These are phyloP conservation scores for Watsonalla cultraria DNA, from an alignment of 2,888 invertebrate genomes.

Conservation along the genomic window DNA sequence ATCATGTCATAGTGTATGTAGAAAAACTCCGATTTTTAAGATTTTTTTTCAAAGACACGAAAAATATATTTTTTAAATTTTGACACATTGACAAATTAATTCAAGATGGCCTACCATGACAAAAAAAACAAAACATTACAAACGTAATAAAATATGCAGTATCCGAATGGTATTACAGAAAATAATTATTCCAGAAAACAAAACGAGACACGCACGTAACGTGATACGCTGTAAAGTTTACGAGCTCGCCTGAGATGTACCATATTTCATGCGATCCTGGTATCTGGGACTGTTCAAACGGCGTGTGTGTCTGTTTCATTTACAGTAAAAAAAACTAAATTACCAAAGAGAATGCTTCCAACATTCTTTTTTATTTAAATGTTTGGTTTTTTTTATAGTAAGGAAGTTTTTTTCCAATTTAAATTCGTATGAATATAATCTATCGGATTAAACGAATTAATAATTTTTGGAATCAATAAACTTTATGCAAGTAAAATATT, in stretches of 20 bases:
- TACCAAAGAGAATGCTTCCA: not conserved
- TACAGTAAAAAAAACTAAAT: not conserved
- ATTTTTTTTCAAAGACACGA: no score
- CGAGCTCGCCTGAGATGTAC: slow-evolving; percentile 1
- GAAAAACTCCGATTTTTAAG: no score
- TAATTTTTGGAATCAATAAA: no score
- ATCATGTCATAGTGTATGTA: no score
- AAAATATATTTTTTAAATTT: no score
- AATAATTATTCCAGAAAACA: not conserved
- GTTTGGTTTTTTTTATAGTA: no score
- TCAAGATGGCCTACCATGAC: no score
- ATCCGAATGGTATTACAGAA: not conserved
- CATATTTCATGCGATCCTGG: slow-evolving; percentile 2
- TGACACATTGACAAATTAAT: not conserved
- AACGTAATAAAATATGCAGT: not conserved
- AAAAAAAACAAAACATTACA: no score
- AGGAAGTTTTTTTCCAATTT: no score
- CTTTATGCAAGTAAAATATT: no score
- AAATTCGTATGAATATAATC: no score
- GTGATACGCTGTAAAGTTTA: slow-evolving; percentile 2
- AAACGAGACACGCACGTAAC: not conserved
- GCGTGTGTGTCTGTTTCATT: slow-evolving; percentile 1
- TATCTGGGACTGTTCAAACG: not conserved
- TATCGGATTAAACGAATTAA: no score
- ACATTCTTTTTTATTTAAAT: not conserved